Evolutionary conservation across 2,888 invertebrate genomes (phyloP), one percentile per base, ranked within the genome.

Genomic region (Plagiodera versicolora): DNA sequence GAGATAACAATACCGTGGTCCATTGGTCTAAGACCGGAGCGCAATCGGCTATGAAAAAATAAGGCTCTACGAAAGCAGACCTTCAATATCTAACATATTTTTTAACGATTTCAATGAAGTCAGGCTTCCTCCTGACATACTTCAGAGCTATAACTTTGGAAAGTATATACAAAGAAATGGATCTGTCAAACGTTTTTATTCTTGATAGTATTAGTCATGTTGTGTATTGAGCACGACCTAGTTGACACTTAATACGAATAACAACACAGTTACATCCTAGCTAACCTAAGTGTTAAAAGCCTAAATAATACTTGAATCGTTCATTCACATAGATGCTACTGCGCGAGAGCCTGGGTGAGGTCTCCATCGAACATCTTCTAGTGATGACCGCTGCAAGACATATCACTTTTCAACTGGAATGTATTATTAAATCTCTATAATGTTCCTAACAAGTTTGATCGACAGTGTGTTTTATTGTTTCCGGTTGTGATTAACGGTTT

Each of bases 211-310:
- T 62, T 76, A 79, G 79, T 79, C 78, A 78, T 79, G 79, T 70
- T 67, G 58, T 78, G 74, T 80, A 78, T 79, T 80, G 80, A 80
- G 79, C 80, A 80, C 79, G 80, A 80, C 79, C 71, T 58, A 68
- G 70, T 74, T 75, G 74, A 80, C 80, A 80, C 77, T 78, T 78
- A 80, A 79, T 79, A 80, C 77, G 79, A 79, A 77, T 78, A 80
- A 81, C 80, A 80, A 80, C 81, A 81, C 80, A 80, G 79, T 80
- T 80, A 80, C 79, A 77, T 79, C 78, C 80, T 80, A 80, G 77
- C 80, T 81, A 81, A 78, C 79, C 80, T 79, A 79, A 80, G 77
- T 79, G 77, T 80, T 79, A 74, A 80, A 80, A 80, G 80, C 80
- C 79, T 80, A 80, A 77, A 77, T 78, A 78, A 77, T 78, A 77